These are phyloP conservation scores for Physella acuta DNA, from an alignment of 1,140 invertebrate genomes.

Conservation along the genomic window DNA sequence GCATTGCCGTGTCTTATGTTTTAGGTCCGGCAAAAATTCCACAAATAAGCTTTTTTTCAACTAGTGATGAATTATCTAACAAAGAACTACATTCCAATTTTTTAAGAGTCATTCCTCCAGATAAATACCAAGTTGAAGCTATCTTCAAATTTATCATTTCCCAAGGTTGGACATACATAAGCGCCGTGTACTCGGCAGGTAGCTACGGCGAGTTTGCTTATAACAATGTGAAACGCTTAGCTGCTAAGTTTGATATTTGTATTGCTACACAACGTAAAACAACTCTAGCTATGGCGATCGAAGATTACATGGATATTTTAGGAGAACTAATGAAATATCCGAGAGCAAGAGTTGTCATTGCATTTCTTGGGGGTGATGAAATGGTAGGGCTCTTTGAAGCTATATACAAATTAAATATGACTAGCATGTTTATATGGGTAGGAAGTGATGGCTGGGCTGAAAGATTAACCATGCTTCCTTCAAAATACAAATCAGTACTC, in stretches of 20 bases:
- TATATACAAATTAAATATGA: neutral
- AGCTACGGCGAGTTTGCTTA: slow-evolving; percentile 22
- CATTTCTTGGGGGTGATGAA: slow-evolving; percentile 1
- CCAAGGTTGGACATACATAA: slow-evolving; percentile 54
- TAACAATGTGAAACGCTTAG: slow-evolving; percentile 6
- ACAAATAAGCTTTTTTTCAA: slow-evolving; percentile 53
- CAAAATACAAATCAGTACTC: slow-evolving; percentile 42
- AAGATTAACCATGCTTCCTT: slow-evolving; percentile 7
- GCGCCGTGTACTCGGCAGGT: slow-evolving; percentile 3
- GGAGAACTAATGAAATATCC: slow-evolving; percentile 2
- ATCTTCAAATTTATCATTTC: slow-evolving; percentile 69
- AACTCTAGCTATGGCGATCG: slow-evolving; percentile 66
- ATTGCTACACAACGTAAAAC: slow-evolving; percentile 66
- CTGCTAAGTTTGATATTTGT: slow-evolving; percentile 5
- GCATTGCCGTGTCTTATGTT: slow-evolving; percentile 63
- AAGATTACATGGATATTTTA: neutral
- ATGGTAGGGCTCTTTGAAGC: slow-evolving; percentile 1
- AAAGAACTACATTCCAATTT: slow-evolving; percentile 32
- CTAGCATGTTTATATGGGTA: slow-evolving; percentile 18
- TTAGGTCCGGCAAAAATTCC: slow-evolving; percentile 69
- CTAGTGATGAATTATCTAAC: slow-evolving; percentile 29
- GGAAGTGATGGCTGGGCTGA: slow-evolving; percentile 22
- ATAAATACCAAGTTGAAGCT: slow-evolving; percentile 68
- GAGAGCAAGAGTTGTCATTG: slow-evolving; percentile 13
- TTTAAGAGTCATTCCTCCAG: slow-evolving; percentile 32